Evolutionary conservation across 1,140 invertebrate genomes (phyloP), one percentile per base, ranked within the genome.

Genomic region (Zaprionus nigranus): DNA sequence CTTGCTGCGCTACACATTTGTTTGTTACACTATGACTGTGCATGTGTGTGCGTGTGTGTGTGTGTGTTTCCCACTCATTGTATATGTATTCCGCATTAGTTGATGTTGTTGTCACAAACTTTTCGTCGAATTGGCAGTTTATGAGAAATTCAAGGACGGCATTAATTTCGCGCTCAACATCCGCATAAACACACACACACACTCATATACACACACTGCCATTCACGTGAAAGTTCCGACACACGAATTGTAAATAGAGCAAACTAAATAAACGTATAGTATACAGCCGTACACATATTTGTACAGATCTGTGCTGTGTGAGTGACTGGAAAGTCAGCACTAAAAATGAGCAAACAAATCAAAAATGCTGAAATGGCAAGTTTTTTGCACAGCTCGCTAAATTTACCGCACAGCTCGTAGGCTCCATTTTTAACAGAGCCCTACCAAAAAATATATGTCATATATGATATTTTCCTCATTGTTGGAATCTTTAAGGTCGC

Each of bases 41-140:
- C 71, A 43, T 67, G 17, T 69, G 66, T 60, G 43, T 64, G 49
- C 62, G 30, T 34, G n/a, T 61, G 15, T 66, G 34, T 64, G 20
- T 71, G 66, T 66, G 43, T 67, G 49, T 65, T 34, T 34, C 30
- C 3, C 0, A 2, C n/a, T 34, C 9, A 11, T 11, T 34, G 30
- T 34, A 11, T 34, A 26, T 76, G 28, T 67, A 12, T 13, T 43
- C 40, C 34, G 36, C 17, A 36, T 54, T 22, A 22, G 56, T 58
- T 57, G 51, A 22, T 66, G 40, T 59, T 71, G 66, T 63, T 60
- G 58, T 60, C 11, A 49, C 60, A 46, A 84, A 87, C 81, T 85
- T 88, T 90, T 46, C 60, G 82, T 82, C 80, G 85, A 90, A 85
- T 85, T 82, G 85, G 72, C 86, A 90, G 79, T 90, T 90, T 90